These are phyloP conservation scores for Helarctos malayanus DNA, from an alignment of 2,797 vertebrate genomes.

Conservation along the genomic window DNA sequence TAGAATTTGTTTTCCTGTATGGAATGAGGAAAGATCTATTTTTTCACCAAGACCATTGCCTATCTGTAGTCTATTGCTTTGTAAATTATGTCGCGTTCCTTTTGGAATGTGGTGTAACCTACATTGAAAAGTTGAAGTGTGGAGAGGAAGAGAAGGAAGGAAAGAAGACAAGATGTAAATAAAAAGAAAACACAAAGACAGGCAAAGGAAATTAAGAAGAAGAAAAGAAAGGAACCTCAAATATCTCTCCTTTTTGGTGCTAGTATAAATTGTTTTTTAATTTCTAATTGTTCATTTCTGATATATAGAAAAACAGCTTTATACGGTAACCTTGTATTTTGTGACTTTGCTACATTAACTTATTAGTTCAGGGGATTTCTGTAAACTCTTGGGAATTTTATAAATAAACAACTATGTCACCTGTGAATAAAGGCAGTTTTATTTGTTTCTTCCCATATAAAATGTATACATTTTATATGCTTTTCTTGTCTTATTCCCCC, in stretches of 20 bases:
- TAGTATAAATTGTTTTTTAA: background rate
- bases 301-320: background rate
- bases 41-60: background rate
- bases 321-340: background rate
- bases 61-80: background rate
- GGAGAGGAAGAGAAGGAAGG: background rate
- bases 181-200: background rate
- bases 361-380: background rate
- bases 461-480: background rate
- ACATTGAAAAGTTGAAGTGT: background rate
- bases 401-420: background rate
- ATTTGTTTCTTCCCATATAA: background rate
- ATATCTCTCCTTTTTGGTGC: background rate
- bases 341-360: background rate
- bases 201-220: background rate
- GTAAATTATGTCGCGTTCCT: background rate
- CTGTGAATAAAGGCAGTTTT: background rate
- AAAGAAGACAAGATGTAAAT: background rate
- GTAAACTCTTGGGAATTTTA: background rate
- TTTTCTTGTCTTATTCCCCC: background rate
- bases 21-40: background rate
- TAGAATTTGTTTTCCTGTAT: background rate
- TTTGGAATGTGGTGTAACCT: background rate
- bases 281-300: background rate
- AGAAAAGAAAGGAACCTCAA: background rate